Evolutionary conservation across 2,113 vertebrate species (phyloP).

Genomic region (Syrmaticus mikado): DNA sequence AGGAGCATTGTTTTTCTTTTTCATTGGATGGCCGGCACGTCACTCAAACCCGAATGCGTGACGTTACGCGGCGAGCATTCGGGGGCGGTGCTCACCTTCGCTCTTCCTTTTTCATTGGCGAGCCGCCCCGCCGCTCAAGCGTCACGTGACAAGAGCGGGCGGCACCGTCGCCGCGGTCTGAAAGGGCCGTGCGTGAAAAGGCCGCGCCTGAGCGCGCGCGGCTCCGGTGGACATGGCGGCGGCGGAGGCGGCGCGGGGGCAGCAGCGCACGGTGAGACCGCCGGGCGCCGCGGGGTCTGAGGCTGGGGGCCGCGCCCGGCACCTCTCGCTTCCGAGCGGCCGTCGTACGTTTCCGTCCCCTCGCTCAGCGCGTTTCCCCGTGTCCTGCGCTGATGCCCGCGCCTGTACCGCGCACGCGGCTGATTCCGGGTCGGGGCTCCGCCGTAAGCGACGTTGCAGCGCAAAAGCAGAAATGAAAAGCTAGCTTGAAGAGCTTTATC

Average conservation of each 20-base stretch:
- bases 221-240: neutral
- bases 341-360: no score
- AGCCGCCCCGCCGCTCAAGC: neutral
- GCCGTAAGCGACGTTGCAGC: no score
- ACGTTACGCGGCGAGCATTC: fast-evolving
- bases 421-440: no score
- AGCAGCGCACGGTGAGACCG: neutral
- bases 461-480: neutral
- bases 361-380: no score
- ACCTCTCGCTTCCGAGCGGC: no score
- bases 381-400: no score
- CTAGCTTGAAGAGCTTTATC: neutral
- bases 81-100: fast-evolving
- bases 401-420: no score
- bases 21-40: fast-evolving
- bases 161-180: no score
- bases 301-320: no score
- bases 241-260: neutral
- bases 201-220: neutral
- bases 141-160: neutral
- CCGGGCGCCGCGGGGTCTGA: no score
- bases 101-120: neutral
- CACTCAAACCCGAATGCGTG: fast-evolving
- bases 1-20: fast-evolving
- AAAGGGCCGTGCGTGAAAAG: constrained; percentile 14